Base-by-base conservation (phyloP, 2,797 vertebrate genomes). In the Champsocephalus esox region DNA sequence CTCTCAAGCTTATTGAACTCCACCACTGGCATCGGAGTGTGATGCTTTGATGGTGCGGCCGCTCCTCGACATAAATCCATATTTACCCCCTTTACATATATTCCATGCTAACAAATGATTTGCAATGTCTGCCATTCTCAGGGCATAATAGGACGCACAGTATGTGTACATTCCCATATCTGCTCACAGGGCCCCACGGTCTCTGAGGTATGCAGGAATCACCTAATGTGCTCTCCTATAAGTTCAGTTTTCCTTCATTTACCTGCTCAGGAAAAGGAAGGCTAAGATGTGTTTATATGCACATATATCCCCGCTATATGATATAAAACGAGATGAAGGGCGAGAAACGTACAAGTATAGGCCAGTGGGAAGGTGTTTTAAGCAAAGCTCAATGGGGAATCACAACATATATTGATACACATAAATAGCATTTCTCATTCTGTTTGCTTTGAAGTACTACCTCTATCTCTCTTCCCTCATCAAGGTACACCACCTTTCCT, bases 1-100 rank as follows among this genome's bases (percentile, higher is more conserved):
- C 94, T 93, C 86, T 88, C 74, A 86, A 82, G 88, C 88, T 93
- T 94, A 95, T 94, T 94, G 94, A 95, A 94, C 92, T 89, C 85
- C 88, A 94, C 92, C 91, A 94, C 90, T 87, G 90, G 93, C 88
- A 88, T 90, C 88, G 86, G 89, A 84, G 89, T 63, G 78, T 67
- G 87, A 83, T 87, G 88, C 92, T 95, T 94, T 94, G 93, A 93
- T 92, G 90, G 85, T 89, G 88, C 65, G 78, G 86, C 84, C 61
- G 84, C 86, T 90, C 73, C 77, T 89, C 84, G 49, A 92, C 90
- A 93, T 88, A 90, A 93, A 93, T 94, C 93, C 88, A 93, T 94
- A 94, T 94, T 94, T 93, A 91, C 92, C 85, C 86, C 80, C 79
- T 84, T 88, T 89, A 83, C 85, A 80, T 89, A 87, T 89, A 38